A percentile compares a stretch with the other conserved stretches of the same genome.
These are phyloP conservation scores for Cephalotes varians DNA, from an alignment of 2,888 invertebrate species.

Conservation along the genomic window DNA sequence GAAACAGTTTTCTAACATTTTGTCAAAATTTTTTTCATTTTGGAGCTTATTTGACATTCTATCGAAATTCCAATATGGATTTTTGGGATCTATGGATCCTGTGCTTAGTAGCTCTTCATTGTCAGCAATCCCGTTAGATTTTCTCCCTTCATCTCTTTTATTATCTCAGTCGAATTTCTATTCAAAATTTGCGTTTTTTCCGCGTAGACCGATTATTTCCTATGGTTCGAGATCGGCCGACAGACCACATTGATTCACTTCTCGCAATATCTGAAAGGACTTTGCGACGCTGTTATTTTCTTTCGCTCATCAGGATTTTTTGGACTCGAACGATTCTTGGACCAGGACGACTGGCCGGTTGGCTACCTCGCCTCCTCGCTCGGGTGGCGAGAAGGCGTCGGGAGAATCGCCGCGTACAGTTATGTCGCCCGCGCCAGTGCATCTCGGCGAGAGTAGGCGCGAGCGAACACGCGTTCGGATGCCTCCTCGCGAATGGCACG, in stretches of 20 bases:
- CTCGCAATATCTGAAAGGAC: not conserved
- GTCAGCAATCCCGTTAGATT: no score
- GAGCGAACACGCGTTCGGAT: conserved; percentile 20
- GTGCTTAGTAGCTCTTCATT: not conserved
- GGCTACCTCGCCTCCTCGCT: conserved; percentile 45
- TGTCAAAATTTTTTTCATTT: not conserved
- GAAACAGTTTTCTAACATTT: not conserved
- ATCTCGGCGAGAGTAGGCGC: conserved; percentile 50
- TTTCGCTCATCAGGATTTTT: conserved; percentile 59
- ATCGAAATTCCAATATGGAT: not conserved
- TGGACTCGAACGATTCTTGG: conserved; percentile 25
- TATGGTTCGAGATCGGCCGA: not conserved
- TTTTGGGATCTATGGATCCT: not conserved
- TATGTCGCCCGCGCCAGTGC: conserved; percentile 70
- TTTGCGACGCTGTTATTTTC: conserved; percentile 63
- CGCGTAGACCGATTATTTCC: not conserved
- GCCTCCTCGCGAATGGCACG: conserved; percentile 38
- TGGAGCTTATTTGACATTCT: not conserved
- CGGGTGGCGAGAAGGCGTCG: conserved; percentile 21
- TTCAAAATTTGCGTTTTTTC: not conserved
- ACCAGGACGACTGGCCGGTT: conserved; percentile 59
- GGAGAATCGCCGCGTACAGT: conserved; percentile 68
- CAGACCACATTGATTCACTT: conserved; percentile 36
- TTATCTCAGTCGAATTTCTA: not conserved
- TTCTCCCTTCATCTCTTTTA: no score